Evolutionary conservation across 2,888 invertebrate species (phyloP), one percentile per base, ranked within the genome.

Genomic region (Drosophila neotestacea): DNA sequence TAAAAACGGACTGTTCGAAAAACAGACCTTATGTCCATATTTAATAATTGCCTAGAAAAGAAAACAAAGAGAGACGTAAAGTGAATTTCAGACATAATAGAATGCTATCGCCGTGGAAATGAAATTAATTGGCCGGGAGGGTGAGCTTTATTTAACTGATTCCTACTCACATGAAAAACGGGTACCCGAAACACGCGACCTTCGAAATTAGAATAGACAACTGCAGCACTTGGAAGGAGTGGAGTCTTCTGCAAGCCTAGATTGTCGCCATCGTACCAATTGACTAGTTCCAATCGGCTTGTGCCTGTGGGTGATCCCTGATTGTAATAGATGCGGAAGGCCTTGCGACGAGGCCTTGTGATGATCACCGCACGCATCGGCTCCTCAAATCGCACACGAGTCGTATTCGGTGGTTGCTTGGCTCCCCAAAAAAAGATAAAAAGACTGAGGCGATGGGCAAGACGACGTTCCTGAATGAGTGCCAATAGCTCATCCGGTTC

Each of bases 371-470:
- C 93, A 77, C 94, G 91, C 92, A 94, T 83, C 6, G 93, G 93
- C 55, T 92, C 92, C 39, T 87, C 82, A 52, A 92, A 91, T 9
- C 82, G 75, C 2, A 91, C 34, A 11, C 78, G 79, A 0, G 67
- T 56, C 2, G 77, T 92, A 91, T 48, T 93, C 84, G 79, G 94
- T 92, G 73, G 95, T 92, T 22, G 92, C 87, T 54, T 93, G 28
- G 93, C 93, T 0, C 95, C 94, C 95, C 95, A 96, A 90, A 94
- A 95, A 91, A 96, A 96, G 60, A 96, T 94, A 85, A 95, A 96
- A 48, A 95, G 79, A 69, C 90, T 92, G 4, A 93, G 79, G 3
- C 92, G 91, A 77, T 91, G 91, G 10, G 89, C 83, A n/a, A 86
- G 62, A 1, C 88, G 90, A 0, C 90, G 88, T 4, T 88, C 83